Base-by-base conservation (phyloP, 2,888 invertebrate genomes). In the Linnaemya tessellans region DNA sequence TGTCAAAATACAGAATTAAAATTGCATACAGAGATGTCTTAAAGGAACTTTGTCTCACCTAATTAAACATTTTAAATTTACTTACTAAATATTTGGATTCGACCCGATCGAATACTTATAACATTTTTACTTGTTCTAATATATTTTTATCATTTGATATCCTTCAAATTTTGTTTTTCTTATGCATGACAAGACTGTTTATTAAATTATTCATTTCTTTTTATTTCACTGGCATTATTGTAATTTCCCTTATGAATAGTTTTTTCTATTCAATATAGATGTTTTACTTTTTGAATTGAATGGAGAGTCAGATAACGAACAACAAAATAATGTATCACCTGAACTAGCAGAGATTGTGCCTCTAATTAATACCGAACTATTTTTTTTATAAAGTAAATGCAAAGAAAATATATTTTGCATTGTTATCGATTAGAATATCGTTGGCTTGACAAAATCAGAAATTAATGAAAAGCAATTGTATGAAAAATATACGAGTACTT, bases 181-280 rank as follows among this genome's bases (percentile, higher is more conserved):
- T 25, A 46, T 25, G n/a, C 15, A 46, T n/a, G 35, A 35, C 13
- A 58, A 68, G 38, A 79, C 15, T 18, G 11, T 62, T 68, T 25
- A 51, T 79, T 70, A 70, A 79, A 62, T 41, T 30, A 70, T 78
- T 68, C 58, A 22, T 60, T 68, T 30, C 30, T 30, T 30, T 58
- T 38, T 18, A 49, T 78, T 68, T 58, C 22, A 30, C 18, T 7
- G 20, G 56, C 51, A 25, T n/a, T 68, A 68, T 62, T 22, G 20
- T 73, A 73, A 80, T 65, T 65, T 80, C 73, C 80, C 80, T 7
- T 30, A 58, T 64, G 65, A 65, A 65, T 80, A 46, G 30, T 67
- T 30, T 70, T 35, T 22, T 38, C 30, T 43, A 79, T 70, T 49
- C n/a, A 11, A 67, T 18, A 43, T 11, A 51, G n/a, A 62, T 74